A percentile compares a stretch with the other conserved stretches of the same genome.
Evolutionary conservation across 2,888 invertebrate genomes (phyloP).

Genomic region (Stegophylla sp.): DNA sequence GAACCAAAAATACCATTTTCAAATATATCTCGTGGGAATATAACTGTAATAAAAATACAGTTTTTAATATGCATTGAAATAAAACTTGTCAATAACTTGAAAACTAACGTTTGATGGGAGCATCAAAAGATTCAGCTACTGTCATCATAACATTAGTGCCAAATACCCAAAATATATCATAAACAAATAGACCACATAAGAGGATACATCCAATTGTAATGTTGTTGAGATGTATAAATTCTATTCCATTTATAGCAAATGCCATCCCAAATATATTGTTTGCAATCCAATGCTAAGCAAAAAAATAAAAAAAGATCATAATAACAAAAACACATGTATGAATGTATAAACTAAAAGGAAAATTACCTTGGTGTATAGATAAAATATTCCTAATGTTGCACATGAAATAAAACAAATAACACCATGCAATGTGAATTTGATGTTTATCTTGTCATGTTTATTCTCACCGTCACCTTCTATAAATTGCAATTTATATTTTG

Average conservation of each 20-base stretch:
- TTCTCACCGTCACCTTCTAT: conserved; percentile 77
- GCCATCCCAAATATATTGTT: conserved; percentile 98
- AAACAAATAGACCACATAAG: conserved; percentile 93
- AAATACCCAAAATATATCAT: conserved; percentile 99
- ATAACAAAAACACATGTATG: conserved; percentile 4
- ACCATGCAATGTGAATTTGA: conserved; percentile 92
- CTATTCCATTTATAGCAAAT: conserved; percentile 97
- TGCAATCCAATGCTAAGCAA: conserved; percentile 93
- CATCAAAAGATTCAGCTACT: conserved; percentile 98
- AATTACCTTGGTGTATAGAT: conserved; percentile 84
- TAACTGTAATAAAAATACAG: conserved; percentile 72
- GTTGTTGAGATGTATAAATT: conserved; percentile 93
- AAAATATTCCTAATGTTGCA: conserved; percentile 88
- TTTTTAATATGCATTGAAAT: conserved; percentile 32
- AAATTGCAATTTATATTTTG: conserved; percentile 86
- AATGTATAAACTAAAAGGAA: conserved; percentile 40
- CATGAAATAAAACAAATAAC: conserved; percentile 86
- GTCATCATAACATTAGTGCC: conserved; percentile 99
- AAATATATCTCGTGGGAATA: conserved; percentile 97
- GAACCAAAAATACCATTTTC: conserved; percentile 84
- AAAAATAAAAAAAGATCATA: conserved; percentile 35
- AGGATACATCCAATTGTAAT: conserved; percentile 93
- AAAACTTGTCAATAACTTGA: not conserved
- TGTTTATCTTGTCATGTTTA: conserved; percentile 71
- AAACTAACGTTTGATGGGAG: conserved; percentile 90